A percentile compares a stretch with the other conserved stretches of the same genome.
phyloP scores from a whole-genome alignment of 2,113 vertebrate species.

The Cygnus buccinator region DNA sequence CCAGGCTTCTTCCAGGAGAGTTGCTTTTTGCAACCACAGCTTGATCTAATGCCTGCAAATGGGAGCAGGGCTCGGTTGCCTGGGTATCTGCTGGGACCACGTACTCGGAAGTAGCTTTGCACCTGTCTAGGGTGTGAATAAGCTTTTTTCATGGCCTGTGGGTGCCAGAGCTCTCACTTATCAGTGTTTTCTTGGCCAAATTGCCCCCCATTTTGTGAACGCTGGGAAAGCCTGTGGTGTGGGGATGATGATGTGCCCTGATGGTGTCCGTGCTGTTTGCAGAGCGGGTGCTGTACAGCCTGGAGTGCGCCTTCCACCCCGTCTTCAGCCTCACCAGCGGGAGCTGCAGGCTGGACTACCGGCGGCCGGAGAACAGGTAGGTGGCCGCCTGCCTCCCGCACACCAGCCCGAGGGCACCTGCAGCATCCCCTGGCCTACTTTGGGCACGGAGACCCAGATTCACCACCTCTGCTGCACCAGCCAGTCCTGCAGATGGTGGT shows the following conservation, averaged over 20 bases:
- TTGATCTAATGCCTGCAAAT: rapidly evolving
- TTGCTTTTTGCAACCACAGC: not conserved
- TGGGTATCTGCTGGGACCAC: not conserved
- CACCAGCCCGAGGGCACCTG: rapidly evolving
- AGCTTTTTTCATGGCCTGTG: not conserved
- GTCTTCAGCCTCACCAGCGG: slow-evolving; percentile 94
- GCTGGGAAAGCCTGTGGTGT: rapidly evolving
- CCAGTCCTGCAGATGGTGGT: rapidly evolving
- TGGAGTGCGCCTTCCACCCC: slow-evolving; percentile 95
- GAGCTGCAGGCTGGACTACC: slow-evolving; percentile 89
- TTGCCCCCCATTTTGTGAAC: rapidly evolving
- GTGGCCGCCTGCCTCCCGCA: not conserved
- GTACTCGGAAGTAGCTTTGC: not conserved
- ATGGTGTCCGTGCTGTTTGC: not conserved
- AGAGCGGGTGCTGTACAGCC: slow-evolving; percentile 94
- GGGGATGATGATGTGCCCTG: not conserved
- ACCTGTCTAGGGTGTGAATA: not conserved
- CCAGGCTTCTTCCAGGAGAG: not conserved
- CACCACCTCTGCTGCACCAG: not conserved
- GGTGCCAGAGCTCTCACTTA: not conserved
- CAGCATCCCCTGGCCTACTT: not conserved
- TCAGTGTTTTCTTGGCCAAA: not conserved
- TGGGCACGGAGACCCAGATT: not conserved
- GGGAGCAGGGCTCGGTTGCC: not conserved
- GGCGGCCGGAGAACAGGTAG: slow-evolving; percentile 93